Conservation (phyloP, 2,888 invertebrate species). For the Ellobium chinense region DNA sequence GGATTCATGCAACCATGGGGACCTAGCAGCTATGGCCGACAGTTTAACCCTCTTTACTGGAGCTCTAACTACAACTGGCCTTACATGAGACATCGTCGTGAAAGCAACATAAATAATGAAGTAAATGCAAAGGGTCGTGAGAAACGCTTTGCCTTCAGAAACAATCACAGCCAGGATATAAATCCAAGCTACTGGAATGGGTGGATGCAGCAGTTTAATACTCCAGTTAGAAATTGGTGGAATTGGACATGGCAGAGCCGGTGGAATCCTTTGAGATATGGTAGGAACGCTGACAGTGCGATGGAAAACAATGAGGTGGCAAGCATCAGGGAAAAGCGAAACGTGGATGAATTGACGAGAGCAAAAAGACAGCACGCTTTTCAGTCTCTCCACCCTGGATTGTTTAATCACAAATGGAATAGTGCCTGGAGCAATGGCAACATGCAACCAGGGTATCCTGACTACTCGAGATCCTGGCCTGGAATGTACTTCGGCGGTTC, state of each 20-base stretch:
- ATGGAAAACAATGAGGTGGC: not conserved
- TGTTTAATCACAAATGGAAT: not conserved
- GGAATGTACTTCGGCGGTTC: not conserved
- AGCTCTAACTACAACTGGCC: not conserved
- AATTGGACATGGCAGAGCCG: not conserved
- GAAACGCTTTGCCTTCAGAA: not conserved
- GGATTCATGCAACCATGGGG: not conserved
- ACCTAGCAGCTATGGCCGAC: not conserved
- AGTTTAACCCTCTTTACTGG: not conserved
- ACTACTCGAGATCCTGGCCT: not conserved
- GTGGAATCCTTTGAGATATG: not conserved
- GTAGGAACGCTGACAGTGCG: not conserved
- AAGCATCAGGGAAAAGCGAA: not conserved
- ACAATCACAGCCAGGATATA: not conserved
- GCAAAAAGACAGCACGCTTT: not conserved
- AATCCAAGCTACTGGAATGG: not conserved
- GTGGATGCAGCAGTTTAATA: not conserved
- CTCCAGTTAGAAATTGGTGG: not conserved
- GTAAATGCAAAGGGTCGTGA: not conserved
- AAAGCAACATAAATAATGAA: not conserved
- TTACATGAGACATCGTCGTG: not conserved
- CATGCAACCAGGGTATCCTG: not conserved
- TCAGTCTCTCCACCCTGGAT: not conserved
- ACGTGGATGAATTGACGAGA: not conserved
- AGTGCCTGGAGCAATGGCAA: not conserved